A percentile compares a stretch with the other conserved stretches of the same genome.
Conservation (phyloP, 2,888 invertebrate genomes). For the Nephrotoma appendiculata region DNA sequence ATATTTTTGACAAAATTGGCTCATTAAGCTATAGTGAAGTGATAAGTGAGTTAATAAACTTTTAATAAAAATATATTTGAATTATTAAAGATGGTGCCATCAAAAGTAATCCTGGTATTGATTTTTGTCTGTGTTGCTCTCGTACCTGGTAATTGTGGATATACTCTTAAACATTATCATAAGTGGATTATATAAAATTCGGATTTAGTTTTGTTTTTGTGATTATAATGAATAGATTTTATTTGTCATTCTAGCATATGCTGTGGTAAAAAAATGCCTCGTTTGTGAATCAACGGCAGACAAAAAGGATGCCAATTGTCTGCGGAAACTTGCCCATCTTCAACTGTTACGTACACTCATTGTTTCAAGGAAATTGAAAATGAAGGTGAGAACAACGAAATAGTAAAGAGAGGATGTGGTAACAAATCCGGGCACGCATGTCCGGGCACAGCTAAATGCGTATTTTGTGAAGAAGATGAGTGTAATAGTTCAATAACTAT, state of each 20-base stretch:
- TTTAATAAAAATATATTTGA: not conserved
- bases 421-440: not conserved
- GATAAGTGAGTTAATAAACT: not conserved
- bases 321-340: not conserved
- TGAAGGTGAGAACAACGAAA: not conserved
- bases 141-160: not conserved
- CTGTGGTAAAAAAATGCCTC: not conserved
- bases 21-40: not conserved
- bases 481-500: not conserved
- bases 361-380: not conserved
- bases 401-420: not conserved
- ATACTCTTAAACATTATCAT: not conserved
- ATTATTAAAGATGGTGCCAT: not conserved
- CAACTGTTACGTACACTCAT: not conserved
- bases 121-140: not conserved
- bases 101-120: not conserved
- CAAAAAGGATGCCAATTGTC: not conserved
- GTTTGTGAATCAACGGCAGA: not conserved
- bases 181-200: not conserved
- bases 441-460: not conserved
- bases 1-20: not conserved
- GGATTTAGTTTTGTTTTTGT: not conserved
- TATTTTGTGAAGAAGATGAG: not conserved
- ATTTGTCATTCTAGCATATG: not conserved
- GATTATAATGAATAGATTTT: not conserved